phyloP scores from a whole-genome alignment of 2,888 invertebrate species.

The Coleophora flavipennella region DNA sequence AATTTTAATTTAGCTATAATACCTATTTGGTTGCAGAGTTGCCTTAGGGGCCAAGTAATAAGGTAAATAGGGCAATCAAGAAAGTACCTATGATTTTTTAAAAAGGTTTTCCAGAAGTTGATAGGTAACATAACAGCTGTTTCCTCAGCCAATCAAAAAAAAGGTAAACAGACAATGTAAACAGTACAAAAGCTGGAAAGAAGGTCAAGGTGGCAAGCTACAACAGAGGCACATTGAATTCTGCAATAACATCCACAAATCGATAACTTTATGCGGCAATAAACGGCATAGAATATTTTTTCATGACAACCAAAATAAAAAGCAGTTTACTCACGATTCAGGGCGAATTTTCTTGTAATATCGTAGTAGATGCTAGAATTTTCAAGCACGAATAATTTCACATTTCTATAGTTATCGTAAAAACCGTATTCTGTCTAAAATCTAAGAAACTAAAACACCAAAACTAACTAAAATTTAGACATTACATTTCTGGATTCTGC shows the following conservation, averaged over 20 bases:
- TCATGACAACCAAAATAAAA: conserved; percentile 13
- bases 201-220: conserved; percentile 24
- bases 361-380: conserved; percentile 18
- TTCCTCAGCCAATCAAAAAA: conserved; percentile 8
- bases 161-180: conserved; percentile 7
- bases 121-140: no score
- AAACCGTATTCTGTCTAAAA: no score
- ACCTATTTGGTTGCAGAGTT: no score
- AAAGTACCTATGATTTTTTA: no score
- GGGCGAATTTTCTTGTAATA: conserved; percentile 28
- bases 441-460: background rate
- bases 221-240: conserved; percentile 29
- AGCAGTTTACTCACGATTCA: conserved; percentile 47
- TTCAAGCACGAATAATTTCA: conserved; percentile 43
- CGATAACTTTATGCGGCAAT: conserved; percentile 53
- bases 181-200: conserved; percentile 21
- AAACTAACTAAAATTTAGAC: conserved; percentile 39
- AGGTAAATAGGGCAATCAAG: no score
- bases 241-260: conserved; percentile 37
- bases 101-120: no score
- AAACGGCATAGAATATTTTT: conserved; percentile 11
- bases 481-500: conserved; percentile 37
- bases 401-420: conserved; percentile 33
- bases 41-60: no score
- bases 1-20: no score